phyloP scores from a whole-genome alignment of 2,113 vertebrate genomes.

The Ptilorrhoa leucosticta region DNA sequence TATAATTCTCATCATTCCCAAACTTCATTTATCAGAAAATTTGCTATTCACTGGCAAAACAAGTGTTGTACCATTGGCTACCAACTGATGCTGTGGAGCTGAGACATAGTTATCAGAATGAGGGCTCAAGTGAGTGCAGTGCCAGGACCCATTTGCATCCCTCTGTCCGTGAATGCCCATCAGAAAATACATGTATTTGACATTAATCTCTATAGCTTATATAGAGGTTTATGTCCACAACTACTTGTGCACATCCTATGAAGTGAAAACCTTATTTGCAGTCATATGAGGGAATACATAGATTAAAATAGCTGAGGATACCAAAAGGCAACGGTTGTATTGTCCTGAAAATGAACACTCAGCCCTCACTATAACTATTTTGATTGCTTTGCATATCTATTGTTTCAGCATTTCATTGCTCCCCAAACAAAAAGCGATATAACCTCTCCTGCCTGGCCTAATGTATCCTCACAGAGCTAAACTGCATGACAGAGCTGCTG shows the following conservation, averaged over 20 bases:
- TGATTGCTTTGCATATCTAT: constrained; percentile 21
- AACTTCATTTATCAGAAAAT: neutral
- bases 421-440: neutral
- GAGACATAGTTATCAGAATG: neutral
- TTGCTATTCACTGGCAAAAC: neutral
- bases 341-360: neutral
- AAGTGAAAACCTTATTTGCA: neutral
- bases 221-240: neutral
- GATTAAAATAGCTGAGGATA: neutral
- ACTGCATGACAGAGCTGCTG: neutral
- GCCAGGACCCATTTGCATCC: neutral
- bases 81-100: neutral
- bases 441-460: neutral
- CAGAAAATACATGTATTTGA: neutral
- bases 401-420: neutral
- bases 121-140: neutral
- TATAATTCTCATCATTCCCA: neutral
- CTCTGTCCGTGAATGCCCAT: neutral
- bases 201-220: neutral
- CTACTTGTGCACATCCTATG: neutral
- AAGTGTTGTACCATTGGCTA: neutral
- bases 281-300: neutral
- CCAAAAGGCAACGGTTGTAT: neutral
- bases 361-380: neutral
- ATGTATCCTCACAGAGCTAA: neutral